These are phyloP conservation scores for Pseudomyrmex gracilis DNA, from an alignment of 1,140 invertebrate species.

Conservation along the genomic window DNA sequence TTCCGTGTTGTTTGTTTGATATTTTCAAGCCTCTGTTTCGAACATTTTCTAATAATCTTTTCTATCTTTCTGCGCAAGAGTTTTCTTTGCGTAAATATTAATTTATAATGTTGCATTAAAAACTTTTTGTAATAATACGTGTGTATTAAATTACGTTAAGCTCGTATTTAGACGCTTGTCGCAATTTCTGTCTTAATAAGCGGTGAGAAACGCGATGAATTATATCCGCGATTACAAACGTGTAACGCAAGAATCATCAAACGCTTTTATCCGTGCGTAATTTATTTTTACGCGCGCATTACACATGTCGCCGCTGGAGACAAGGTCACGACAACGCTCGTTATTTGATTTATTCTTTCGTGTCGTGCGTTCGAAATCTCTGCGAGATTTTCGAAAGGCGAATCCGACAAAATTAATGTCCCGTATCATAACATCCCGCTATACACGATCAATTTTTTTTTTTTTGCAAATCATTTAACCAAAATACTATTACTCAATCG, in stretches of 20 bases:
- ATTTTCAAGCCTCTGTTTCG: slow-evolving; percentile 10
- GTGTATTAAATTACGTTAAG: not conserved
- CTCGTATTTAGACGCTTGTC: not conserved
- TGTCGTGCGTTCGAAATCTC: not conserved
- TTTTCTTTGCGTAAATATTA: no score
- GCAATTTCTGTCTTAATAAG: not conserved
- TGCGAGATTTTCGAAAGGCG: not conserved
- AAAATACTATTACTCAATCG: slow-evolving; percentile 18
- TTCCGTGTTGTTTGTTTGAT: not conserved
- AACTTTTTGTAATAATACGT: no score
- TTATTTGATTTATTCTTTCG: slow-evolving; percentile 37
- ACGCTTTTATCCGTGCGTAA: slow-evolving; percentile 32
- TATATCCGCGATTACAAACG: slow-evolving; percentile 13
- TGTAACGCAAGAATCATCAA: not conserved
- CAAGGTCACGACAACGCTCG: slow-evolving; percentile 24
- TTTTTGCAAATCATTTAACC: slow-evolving; percentile 27
- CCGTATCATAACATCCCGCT: not conserved
- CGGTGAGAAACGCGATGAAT: not conserved
- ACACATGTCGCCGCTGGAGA: slow-evolving; percentile 29
- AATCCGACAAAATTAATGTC: slow-evolving; percentile 49
- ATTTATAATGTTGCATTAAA: no score
- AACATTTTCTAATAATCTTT: no score
- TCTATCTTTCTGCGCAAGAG: no score
- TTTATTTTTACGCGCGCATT: slow-evolving; percentile 39
- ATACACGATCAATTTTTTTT: not conserved